A percentile compares a stretch with the other conserved stretches of the same genome.
Conservation (phyloP, 2,113 vertebrate genomes). For the Heloderma charlesbogerti region DNA sequence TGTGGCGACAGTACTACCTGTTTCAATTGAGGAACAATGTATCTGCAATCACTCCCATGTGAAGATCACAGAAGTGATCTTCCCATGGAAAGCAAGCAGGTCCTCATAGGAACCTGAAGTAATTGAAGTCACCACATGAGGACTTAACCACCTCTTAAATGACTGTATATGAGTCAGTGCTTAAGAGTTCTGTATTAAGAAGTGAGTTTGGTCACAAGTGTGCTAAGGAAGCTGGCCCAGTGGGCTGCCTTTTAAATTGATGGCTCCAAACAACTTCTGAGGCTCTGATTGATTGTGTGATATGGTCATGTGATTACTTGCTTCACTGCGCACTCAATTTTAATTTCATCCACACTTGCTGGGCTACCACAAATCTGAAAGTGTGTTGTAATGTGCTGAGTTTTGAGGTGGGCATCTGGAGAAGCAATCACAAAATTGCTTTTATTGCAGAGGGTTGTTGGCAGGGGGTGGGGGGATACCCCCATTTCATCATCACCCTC, state of each 20-base stretch:
- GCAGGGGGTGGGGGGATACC: not conserved
- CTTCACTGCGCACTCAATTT: not conserved
- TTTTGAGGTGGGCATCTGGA: not conserved
- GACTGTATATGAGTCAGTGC: not conserved
- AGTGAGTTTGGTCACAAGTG: not conserved
- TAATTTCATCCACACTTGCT: conserved; percentile 8
- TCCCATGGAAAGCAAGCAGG: not conserved
- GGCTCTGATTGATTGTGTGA: not conserved
- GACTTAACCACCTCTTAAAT: not conserved
- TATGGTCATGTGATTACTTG: not conserved
- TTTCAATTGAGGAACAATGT: not conserved
- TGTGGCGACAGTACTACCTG: not conserved
- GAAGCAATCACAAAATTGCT: not conserved
- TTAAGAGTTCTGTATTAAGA: not conserved
- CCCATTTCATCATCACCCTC: not conserved
- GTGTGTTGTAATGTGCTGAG: not conserved
- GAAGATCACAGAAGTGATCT: not conserved
- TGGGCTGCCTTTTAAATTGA: not conserved
- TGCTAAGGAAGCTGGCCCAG: not conserved
- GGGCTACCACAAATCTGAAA: not conserved
- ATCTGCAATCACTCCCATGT: not conserved
- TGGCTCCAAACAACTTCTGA: not conserved
- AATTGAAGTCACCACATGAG: not conserved
- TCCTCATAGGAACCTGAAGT: not conserved
- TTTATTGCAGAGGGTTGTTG: not conserved